Evolutionary conservation across 2,797 vertebrate species (phyloP).

Genomic region (Sebastes nivosus): DNA sequence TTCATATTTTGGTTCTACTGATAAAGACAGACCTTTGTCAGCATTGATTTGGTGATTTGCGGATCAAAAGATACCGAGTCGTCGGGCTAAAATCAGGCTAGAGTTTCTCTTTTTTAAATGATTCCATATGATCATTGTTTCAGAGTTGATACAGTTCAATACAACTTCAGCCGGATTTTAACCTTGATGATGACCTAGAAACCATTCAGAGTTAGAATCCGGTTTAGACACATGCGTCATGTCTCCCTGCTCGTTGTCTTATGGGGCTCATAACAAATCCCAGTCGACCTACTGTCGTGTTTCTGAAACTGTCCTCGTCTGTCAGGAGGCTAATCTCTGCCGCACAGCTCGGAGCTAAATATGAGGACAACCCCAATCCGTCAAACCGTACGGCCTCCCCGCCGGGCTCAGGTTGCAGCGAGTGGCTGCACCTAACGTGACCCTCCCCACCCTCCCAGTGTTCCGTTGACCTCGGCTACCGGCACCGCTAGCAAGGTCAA

Average conservation of each 20-base stretch:
- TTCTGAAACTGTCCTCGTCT: slow-evolving; percentile 23
- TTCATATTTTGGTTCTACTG: neutral
- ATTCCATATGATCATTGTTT: neutral
- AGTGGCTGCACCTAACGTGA: neutral
- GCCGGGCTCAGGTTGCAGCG: slow-evolving; percentile 39
- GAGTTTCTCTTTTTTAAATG: neutral
- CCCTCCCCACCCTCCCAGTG: neutral
- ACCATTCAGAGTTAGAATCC: neutral
- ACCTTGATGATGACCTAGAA: neutral
- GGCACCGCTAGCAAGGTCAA: slow-evolving; percentile 33
- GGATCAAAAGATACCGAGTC: neutral
- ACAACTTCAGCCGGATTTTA: neutral
- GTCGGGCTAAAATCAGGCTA: neutral
- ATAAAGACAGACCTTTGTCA: neutral
- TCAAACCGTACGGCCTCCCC: slow-evolving; percentile 46
- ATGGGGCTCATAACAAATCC: neutral
- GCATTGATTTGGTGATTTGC: neutral
- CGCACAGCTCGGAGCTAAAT: slow-evolving; percentile 53
- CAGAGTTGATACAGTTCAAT: neutral
- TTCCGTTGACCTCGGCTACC: slow-evolving; percentile 2
- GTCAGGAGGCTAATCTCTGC: slow-evolving; percentile 42
- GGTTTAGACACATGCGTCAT: neutral
- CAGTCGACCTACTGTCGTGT: neutral
- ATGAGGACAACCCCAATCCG: slow-evolving; percentile 57
- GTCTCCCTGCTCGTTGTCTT: neutral